These are phyloP conservation scores for Indri indri DNA, from an alignment of 2,113 vertebrate species.

Conservation along the genomic window DNA sequence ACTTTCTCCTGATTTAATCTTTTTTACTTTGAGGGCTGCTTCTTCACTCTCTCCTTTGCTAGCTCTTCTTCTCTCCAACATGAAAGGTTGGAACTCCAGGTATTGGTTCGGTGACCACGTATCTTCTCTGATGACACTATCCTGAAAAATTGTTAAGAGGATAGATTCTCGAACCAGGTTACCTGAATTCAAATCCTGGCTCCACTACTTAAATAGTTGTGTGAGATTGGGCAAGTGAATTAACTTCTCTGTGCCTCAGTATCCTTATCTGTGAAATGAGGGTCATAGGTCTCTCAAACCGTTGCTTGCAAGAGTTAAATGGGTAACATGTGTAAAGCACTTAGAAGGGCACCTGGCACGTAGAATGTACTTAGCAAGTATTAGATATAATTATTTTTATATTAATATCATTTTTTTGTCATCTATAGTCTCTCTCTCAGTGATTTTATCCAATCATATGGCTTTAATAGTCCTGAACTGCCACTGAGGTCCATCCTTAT, in stretches of 20 bases:
- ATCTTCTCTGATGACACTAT: background rate
- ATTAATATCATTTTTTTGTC: background rate
- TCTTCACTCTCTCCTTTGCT: background rate
- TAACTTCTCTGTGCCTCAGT: background rate
- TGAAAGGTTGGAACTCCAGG: background rate
- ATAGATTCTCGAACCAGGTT: background rate
- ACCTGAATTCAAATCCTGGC: background rate
- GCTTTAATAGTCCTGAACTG: background rate
- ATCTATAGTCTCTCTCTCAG: background rate
- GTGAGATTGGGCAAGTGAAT: background rate
- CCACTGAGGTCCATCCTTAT: background rate
- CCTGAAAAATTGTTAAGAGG: background rate
- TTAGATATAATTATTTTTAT: background rate
- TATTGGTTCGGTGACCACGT: background rate
- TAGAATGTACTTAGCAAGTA: background rate
- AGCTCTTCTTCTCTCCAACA: background rate
- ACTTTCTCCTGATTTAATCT: background rate
- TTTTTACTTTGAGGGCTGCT: background rate
- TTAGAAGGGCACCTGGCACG: background rate
- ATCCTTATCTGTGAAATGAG: background rate
- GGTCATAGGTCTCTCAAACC: background rate
- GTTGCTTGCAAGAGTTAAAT: background rate
- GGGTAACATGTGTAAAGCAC: background rate
- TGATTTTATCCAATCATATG: background rate
- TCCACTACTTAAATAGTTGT: background rate